A percentile compares a stretch with the other conserved stretches of the same genome.
phyloP scores from a whole-genome alignment of 2,888 invertebrate genomes.

The Aphrophora alni region DNA sequence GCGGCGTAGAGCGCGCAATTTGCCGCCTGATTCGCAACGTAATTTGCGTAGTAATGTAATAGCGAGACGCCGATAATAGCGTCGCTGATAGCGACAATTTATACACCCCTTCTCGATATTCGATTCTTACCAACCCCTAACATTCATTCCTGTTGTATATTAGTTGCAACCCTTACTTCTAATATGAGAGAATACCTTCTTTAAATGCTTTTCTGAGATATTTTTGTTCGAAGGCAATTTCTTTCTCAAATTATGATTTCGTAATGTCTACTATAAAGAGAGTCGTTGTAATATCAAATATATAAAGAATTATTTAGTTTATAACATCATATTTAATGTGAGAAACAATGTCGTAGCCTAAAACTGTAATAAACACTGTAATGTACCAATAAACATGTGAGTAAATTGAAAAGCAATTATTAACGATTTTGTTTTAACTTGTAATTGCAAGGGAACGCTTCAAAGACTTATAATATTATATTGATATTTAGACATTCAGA shows the following conservation, averaged over 20 bases:
- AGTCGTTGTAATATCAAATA: no score
- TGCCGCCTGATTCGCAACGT: background rate
- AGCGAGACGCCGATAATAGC: background rate
- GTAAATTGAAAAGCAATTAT: no score
- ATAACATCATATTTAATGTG: no score
- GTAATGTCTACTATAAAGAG: background rate
- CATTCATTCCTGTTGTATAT: background rate
- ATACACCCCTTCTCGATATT: background rate
- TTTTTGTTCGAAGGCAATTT: background rate
- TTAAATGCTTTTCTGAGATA: background rate
- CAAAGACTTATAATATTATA: no score
- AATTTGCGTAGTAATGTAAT: background rate
- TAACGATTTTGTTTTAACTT: no score
- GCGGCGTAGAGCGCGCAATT: background rate
- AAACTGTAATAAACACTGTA: no score
- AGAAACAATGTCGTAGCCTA: no score
- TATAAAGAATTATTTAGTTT: no score
- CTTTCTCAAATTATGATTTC: background rate
- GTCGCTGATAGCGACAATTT: background rate
- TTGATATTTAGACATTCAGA: no score
- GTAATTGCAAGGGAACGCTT: no score
- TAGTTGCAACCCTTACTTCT: background rate
- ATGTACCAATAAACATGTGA: no score
- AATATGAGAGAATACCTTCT: background rate
- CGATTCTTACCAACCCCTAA: background rate